These are phyloP conservation scores for Diarsia rubi DNA, from an alignment of 2,888 invertebrate genomes.

Conservation along the genomic window DNA sequence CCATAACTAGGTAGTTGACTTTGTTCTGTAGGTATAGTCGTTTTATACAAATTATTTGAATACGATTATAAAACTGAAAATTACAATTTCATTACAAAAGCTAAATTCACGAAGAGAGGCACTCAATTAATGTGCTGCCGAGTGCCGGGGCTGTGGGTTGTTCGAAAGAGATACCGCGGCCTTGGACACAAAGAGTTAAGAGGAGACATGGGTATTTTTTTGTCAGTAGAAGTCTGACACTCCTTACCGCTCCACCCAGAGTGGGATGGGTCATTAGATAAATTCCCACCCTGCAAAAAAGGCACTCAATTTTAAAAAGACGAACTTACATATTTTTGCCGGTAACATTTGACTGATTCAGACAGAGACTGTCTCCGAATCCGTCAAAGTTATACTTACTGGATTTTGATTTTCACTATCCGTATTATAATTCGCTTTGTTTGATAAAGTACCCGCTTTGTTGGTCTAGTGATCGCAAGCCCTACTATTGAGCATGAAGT, in stretches of 20 bases:
- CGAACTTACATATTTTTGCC: neutral
- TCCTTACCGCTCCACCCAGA: too few relatives aligned
- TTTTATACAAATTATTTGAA: neutral
- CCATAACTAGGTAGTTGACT: slow-evolving; percentile 19
- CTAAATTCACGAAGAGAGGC: neutral
- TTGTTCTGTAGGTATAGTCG: neutral
- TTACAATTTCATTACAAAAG: neutral
- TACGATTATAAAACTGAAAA: neutral
- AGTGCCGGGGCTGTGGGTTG: too few relatives aligned
- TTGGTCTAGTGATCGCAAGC: neutral
- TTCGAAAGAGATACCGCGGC: too few relatives aligned
- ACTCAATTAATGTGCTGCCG: too few relatives aligned
- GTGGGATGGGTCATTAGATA: too few relatives aligned
- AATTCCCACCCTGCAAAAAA: too few relatives aligned
- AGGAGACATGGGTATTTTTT: too few relatives aligned
- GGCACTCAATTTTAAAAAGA: neutral
- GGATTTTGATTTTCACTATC: neutral
- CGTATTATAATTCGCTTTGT: neutral
- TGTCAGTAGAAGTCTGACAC: too few relatives aligned
- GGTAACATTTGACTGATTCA: neutral
- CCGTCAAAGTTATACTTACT: too few relatives aligned
- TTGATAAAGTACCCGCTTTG: neutral
- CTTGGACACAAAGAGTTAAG: too few relatives aligned
- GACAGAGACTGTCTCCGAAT: neutral
- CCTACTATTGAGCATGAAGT: neutral